Conservation (phyloP, 2,888 invertebrate species). For the Cataglyphis albicans region DNA sequence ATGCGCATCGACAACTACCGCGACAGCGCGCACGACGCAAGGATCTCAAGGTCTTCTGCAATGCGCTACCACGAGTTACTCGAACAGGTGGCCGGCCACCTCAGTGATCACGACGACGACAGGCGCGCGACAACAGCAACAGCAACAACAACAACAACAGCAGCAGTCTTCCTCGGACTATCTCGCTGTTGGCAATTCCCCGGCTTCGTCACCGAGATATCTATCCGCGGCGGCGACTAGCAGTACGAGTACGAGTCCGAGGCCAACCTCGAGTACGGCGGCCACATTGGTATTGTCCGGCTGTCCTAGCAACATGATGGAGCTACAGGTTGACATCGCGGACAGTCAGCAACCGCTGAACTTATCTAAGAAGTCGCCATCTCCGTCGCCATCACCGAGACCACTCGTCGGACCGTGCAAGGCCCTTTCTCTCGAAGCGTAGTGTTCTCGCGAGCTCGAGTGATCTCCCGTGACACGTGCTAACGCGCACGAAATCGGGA, state of each 20-base stretch:
- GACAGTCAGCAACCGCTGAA: slow-evolving; percentile 94
- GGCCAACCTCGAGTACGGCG: slow-evolving; percentile 83
- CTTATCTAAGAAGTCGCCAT: slow-evolving; percentile 94
- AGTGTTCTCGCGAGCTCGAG: slow-evolving; percentile 74
- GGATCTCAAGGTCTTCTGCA: slow-evolving; percentile 82
- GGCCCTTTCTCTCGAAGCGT: slow-evolving; percentile 86
- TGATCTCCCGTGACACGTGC: slow-evolving; percentile 46
- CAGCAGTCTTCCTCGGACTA: slow-evolving; percentile 85
- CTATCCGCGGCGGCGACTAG: slow-evolving; percentile 83
- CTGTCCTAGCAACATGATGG: slow-evolving; percentile 88
- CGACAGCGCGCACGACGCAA: slow-evolving; percentile 83
- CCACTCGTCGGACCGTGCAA: slow-evolving; percentile 86
- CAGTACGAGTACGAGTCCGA: slow-evolving; percentile 82
- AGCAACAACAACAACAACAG: slow-evolving; percentile 74
- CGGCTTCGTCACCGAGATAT: slow-evolving; percentile 86
- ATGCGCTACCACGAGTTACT: slow-evolving; percentile 82
- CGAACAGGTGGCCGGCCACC: slow-evolving; percentile 85
- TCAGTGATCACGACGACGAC: slow-evolving; percentile 89
- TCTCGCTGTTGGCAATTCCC: slow-evolving; percentile 84
- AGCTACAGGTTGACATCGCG: slow-evolving; percentile 94
- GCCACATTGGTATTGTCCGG: slow-evolving; percentile 84
- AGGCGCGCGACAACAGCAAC: slow-evolving; percentile 84
- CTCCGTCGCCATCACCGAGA: slow-evolving; percentile 92
- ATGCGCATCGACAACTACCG: slow-evolving; percentile 86
- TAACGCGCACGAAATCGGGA: slow-evolving; percentile 42